Percentiles rank a stretch among this genome's conserved stretches.
Conservation (phyloP, 2,888 invertebrate species). For the Sepiola atlantica region DNA sequence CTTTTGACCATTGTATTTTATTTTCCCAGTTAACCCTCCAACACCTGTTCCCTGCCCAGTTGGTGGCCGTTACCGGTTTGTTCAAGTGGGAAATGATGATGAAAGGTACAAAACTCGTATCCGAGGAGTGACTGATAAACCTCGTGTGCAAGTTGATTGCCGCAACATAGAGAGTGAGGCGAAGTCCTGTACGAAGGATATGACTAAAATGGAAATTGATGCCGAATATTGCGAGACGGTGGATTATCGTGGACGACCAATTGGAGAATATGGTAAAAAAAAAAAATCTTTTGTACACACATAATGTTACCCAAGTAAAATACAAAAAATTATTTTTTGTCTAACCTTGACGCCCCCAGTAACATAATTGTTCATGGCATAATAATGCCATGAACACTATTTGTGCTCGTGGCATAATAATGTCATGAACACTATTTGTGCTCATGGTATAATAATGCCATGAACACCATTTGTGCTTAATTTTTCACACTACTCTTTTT, state of each 20-base stretch:
- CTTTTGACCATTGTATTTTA: not conserved
- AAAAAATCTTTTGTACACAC: not conserved
- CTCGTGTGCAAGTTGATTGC: constrained; percentile 92
- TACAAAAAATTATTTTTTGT: no score
- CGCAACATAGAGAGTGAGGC: constrained; percentile 95
- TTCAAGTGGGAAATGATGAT: constrained; percentile 79
- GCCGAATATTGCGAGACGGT: constrained; percentile 97
- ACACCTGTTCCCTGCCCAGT: constrained; percentile 94
- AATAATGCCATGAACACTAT: no score
- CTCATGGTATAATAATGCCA: no score
- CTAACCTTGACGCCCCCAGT: no score
- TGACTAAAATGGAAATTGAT: constrained; percentile 92
- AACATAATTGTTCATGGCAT: no score
- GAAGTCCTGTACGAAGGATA: constrained; percentile 93
- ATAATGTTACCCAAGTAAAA: no score
- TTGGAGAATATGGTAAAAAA: constrained; percentile 81
- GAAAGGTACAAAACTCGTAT: constrained; percentile 90
- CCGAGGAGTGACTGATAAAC: constrained; percentile 93
- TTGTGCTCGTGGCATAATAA: no score
- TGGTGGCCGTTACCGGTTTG: constrained; percentile 96
- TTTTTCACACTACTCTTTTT: no score
- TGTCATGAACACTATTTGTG: no score
- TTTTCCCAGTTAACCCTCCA: constrained; percentile 78
- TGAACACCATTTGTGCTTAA: no score
- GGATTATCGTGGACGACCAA: constrained; percentile 93